Evolutionary conservation across 2,113 vertebrate species (phyloP), one percentile per base, ranked within the genome.

Genomic region (Budorcas taxicolor): DNA sequence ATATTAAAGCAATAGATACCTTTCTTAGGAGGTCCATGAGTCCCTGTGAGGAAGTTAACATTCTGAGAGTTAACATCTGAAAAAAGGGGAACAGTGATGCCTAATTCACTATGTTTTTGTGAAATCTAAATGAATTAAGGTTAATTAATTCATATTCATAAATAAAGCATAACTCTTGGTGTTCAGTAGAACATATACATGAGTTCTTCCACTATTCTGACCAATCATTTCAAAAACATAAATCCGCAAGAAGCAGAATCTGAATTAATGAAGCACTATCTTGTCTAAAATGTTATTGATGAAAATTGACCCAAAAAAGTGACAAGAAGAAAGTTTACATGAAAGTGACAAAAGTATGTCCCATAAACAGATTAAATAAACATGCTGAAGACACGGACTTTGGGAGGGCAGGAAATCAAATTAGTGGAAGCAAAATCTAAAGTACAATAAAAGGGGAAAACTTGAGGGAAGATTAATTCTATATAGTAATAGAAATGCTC

Each of bases 71-170:
- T 81, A 55, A 58, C n/a, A 64, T n/a, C 17, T 60, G 31, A n/a
- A 62, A 57, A 80, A 43, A 12, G 40, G 62, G 15, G 31, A 82
- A 62, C 5, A 45, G 4, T 62, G 88, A 55, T n/a, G 3, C 15
- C 16, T 78, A 95, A 57, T 88, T 92, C 36, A 94, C 76, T 60
- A 27, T 45, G 53, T 81, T 90, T 89, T 78, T 87, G 29, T 58
- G 36, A 97, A 82, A 82, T 47, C 92, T 50, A 91, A 97, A 62
- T 84, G 64, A 96, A 91, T 94, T 87, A 60, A 87, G 6, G 3
- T 74, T 74, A 74, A 71, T 23, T 71, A 71, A 74, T 25, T 74
- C 36, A 74, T 74, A 74, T 13, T 74, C 36, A 57, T 71, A 90
- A 90, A 67, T 7, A 57, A 17, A 95, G 40, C 6, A 53, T 74